These are phyloP conservation scores for Vidua macroura DNA, from an alignment of 2,113 vertebrate genomes.

Conservation along the genomic window DNA sequence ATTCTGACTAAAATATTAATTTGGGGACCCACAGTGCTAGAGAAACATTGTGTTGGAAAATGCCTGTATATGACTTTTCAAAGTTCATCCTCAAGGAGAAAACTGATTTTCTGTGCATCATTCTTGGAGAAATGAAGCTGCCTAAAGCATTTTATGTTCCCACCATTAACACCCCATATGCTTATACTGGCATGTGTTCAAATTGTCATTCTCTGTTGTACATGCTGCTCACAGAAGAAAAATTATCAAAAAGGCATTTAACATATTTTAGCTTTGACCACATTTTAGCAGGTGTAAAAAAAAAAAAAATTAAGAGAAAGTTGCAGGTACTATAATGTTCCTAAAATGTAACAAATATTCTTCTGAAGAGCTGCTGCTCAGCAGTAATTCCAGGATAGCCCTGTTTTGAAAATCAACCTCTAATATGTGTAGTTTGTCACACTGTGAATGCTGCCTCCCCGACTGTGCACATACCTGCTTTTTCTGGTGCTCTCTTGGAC, in stretches of 20 bases:
- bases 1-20: conserved; percentile 57
- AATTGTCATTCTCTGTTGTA: conserved; percentile 12
- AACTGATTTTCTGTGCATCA: conserved; percentile 37
- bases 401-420: neutral
- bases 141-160: conserved; percentile 30
- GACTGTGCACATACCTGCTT: neutral
- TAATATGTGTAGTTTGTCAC: neutral
- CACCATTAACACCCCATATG: conserved; percentile 25
- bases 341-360: neutral
- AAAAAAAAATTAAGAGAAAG: neutral
- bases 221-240: neutral
- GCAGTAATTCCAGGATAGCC: neutral
- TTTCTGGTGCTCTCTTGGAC: neutral
- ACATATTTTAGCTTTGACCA: conserved; percentile 25
- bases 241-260: neutral
- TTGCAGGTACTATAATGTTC: neutral
- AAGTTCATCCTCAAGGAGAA: conserved; percentile 42
- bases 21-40: neutral
- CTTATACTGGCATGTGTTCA: neutral
- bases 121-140: conserved; percentile 30
- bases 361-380: neutral
- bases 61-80: neutral
- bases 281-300: neutral
- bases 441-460: neutral
- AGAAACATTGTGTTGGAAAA: conserved; percentile 25